Base-by-base conservation (phyloP, 2,888 invertebrate genomes). In the Plusia festucae region DNA sequence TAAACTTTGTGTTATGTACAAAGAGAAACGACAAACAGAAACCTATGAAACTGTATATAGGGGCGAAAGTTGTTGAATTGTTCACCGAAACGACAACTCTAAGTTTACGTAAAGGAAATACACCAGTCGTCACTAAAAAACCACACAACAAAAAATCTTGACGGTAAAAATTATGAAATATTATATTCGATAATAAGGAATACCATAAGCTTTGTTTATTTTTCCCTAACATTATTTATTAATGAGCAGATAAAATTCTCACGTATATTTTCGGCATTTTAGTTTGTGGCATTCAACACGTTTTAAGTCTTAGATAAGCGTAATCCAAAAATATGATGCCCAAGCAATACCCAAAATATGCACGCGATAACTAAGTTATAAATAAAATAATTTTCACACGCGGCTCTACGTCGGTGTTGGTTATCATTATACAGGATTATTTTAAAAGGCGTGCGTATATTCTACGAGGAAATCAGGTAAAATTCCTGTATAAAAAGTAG, bases 301-400 rank as follows among this genome's bases (percentile, higher is more conserved):
- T 20, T 18, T 18, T 49, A 11, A 49, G 20, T 49, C 8, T 49
- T 18, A 20, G 46, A 49, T 49, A 49, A 49, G 46, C 18, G 46
- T 49, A 49, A 49, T 11, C 18, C 46, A 20, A 49, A 49, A 49
- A 9, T 20, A 49, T 49, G 11, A 49, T 49, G 8, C 18, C 16
- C 20, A 0, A 49, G 46, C 46, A 20, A 49, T 49, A 49, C 46
- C 9, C 11, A 20, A 18, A 49, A 49, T 49, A 49, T 49, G 46
- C 46, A 49, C 46, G 46, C 46, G 46, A 46, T 46, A 46, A 46
- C 16, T 8, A 20, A 46, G 18, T 49, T 20, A 53, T 27, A 53
- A 46, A 59, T 22, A 27, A 56, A 24, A 34, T 34, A n/a, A n/a
- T n/a, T n/a, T n/a, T n/a, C n/a, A n/a, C n/a, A n/a, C n/a, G n/a